These are phyloP conservation scores for Ommatoiulus sabulosus DNA, from an alignment of 2,888 invertebrate genomes.

Conservation along the genomic window DNA sequence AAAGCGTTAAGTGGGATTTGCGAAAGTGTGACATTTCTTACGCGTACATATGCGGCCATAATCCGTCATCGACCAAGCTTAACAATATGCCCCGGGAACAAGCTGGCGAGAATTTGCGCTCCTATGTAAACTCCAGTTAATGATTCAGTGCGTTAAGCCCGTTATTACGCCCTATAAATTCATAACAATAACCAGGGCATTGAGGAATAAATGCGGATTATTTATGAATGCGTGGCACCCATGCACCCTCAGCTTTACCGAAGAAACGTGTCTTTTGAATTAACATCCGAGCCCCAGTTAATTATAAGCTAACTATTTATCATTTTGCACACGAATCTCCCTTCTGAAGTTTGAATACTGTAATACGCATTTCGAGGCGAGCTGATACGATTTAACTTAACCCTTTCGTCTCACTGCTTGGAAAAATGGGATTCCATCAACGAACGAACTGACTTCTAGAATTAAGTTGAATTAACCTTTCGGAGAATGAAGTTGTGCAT, in stretches of 20 bases:
- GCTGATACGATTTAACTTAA: not conserved
- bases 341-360: not conserved
- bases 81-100: not conserved
- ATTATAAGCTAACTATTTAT: not conserved
- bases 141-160: conserved; percentile 47
- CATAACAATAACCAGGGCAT: conserved; percentile 45
- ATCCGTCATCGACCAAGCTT: conserved; percentile 8
- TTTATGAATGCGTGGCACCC: conserved; percentile 6
- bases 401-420: not conserved
- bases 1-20: conserved; percentile 36
- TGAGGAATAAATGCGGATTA: conserved; percentile 30
- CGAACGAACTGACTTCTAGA: not conserved
- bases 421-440: not conserved
- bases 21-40: not conserved
- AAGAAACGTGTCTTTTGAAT: not conserved
- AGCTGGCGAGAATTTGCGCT: not conserved
- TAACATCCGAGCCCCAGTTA: not conserved
- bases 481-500: not conserved
- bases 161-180: conserved; percentile 35
- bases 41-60: not conserved
- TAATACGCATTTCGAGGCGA: not conserved
- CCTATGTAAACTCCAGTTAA: conserved; percentile 33
- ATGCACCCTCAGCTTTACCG: not conserved
- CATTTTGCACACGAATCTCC: not conserved
- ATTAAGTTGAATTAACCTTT: not conserved